These are phyloP conservation scores for Anthophora plumipes DNA, from an alignment of 2,888 invertebrate genomes.

Conservation along the genomic window DNA sequence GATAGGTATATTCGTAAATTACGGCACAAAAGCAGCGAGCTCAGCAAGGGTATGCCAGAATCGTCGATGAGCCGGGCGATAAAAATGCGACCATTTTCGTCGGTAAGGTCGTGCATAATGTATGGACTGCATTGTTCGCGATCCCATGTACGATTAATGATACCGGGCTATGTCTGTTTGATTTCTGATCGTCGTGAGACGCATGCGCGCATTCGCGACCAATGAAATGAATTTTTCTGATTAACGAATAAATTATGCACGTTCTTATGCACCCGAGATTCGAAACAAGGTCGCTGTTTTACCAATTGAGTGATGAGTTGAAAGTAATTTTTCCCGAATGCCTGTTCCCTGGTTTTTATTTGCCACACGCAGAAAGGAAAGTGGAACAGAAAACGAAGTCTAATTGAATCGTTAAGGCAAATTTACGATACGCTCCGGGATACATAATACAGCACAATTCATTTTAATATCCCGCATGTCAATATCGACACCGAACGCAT, in stretches of 20 bases:
- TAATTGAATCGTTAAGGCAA: slow-evolving; percentile 1
- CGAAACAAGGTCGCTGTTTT: not conserved
- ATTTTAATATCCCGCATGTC: slow-evolving; percentile 49
- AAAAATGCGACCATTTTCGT: slow-evolving; percentile 37
- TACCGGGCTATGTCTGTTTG: not conserved
- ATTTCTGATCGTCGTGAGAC: not conserved
- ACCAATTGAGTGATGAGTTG: no score
- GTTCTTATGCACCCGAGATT: not conserved
- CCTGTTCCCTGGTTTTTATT: no score
- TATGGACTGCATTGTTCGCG: not conserved
- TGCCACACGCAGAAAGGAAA: not conserved
- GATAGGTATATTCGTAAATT: slow-evolving; percentile 36
- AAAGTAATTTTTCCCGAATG: no score
- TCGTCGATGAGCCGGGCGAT: slow-evolving; percentile 7
- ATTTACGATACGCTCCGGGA: not conserved
- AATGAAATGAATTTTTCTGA: not conserved
- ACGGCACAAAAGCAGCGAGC: not conserved
- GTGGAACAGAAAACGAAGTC: not conserved
- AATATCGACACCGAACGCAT: slow-evolving; percentile 37
- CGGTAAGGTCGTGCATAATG: slow-evolving; percentile 20
- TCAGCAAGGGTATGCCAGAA: not conserved
- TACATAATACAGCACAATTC: slow-evolving; percentile 49
- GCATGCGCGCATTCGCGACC: not conserved
- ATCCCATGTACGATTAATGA: slow-evolving; percentile 13
- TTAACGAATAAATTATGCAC: not conserved